These are phyloP conservation scores for Taphrorychus bicolor DNA, from an alignment of 2,888 invertebrate genomes.

Conservation along the genomic window DNA sequence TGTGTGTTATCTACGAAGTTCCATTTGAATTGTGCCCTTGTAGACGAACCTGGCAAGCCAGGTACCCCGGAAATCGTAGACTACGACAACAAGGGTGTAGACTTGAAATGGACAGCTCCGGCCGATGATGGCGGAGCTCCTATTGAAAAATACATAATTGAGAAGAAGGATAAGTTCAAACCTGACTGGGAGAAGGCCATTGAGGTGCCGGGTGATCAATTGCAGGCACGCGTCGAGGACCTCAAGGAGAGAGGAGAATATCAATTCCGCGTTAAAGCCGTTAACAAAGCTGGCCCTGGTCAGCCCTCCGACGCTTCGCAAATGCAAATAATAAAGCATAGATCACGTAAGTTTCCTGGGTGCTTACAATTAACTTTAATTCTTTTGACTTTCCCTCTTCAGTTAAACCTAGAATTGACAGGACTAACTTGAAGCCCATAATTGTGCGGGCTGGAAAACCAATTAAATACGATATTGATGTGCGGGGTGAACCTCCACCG, in stretches of 20 bases:
- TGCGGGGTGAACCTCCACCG: conserved; percentile 95
- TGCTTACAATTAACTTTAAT: background rate
- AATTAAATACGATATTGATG: conserved; percentile 91
- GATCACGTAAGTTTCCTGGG: conserved; percentile 81
- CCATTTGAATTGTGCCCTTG: background rate
- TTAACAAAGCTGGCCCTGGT: conserved; percentile 92
- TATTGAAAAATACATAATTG: conserved; percentile 91
- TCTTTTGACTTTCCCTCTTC: conserved; percentile 47
- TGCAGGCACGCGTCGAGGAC: conserved; percentile 81
- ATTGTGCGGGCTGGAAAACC: conserved; percentile 91
- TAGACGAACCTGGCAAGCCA: conserved; percentile 88
- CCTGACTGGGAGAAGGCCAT: conserved; percentile 90
- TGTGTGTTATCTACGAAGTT: background rate
- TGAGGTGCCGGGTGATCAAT: conserved; percentile 79
- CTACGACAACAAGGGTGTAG: conserved; percentile 93
- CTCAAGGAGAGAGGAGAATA: conserved; percentile 91
- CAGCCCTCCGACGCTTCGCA: conserved; percentile 90
- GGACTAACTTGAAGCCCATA: conserved; percentile 89
- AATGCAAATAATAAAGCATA: conserved; percentile 87
- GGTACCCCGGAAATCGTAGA: conserved; percentile 90
- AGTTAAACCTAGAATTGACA: conserved; percentile 98
- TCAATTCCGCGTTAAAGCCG: conserved; percentile 89
- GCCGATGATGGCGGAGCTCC: conserved; percentile 90
- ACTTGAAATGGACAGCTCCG: conserved; percentile 91
- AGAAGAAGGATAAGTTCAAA: conserved; percentile 86